Evolutionary conservation across 2,797 vertebrate species (phyloP), one percentile per base, ranked within the genome.

Genomic region (Champsocephalus esox): DNA sequence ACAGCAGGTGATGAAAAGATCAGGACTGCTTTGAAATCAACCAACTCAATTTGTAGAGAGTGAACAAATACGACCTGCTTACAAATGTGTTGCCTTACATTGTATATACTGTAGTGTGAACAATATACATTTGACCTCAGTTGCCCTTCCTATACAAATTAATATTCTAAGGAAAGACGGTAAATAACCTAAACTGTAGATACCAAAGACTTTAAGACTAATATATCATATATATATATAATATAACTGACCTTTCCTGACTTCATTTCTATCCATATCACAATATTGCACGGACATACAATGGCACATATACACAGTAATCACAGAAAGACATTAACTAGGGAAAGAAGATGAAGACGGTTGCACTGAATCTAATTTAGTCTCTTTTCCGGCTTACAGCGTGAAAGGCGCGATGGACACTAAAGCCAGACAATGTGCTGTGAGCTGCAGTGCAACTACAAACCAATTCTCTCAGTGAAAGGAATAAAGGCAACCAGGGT

Each of bases 401-500:
- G 82, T 90, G 86, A 92, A 93, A 93, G 75, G 75, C 70, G 83
- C 83, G 82, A 58, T 58, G 79, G 87, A 92, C 79, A 89, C 88
- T 72, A 84, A 89, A 81, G 85, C 55, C 81, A 58, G 71, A 92
- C 90, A 93, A 93, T 90, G 83, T 62, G 45, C 77, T 75, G 58
- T 70, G 83, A 79, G 83, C 75, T 86, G 86, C 87, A 85, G 76
- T 21, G 80, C 87, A 86, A 92, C 92, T 85, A 90, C 93, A 93
- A 91, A 92, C 90, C 88, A 91, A 92, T 94, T 92, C 90, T 82
- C 83, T 86, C 73, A 84, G 72, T 81, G 77, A 88, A 88, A 64
- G 72, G 82, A 88, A 91, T 74, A 91, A 92, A 90, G 84, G 87
- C 85, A 90, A 81, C 93, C 94, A 91, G 83, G 88, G 91, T 94